These are phyloP conservation scores for Pardalotus punctatus DNA, from an alignment of 2,113 vertebrate genomes.

Conservation along the genomic window DNA sequence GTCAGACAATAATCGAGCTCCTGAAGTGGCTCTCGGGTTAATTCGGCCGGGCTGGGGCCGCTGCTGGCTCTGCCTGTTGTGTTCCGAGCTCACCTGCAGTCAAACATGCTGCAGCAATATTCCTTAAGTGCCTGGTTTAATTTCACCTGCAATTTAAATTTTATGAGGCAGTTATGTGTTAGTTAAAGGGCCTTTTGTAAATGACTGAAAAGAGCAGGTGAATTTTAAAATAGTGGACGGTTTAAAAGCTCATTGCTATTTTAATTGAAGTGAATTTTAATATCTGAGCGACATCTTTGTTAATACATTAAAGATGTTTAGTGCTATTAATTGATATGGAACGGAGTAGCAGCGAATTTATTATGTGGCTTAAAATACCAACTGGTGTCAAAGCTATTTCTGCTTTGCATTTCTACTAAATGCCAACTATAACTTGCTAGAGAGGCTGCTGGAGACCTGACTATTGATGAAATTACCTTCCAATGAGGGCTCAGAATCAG, in stretches of 20 bases:
- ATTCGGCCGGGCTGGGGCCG: neutral
- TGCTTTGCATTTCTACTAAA: conserved; percentile 59
- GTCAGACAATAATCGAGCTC: neutral
- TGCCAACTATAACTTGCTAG: conserved; percentile 60
- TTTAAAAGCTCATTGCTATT: conserved; percentile 46
- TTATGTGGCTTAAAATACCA: conserved; percentile 65
- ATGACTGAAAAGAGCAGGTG: conserved; percentile 42
- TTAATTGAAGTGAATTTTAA: conserved; percentile 66
- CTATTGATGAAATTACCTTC: conserved; percentile 24
- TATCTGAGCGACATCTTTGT: conserved; percentile 44
- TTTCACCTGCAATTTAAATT: neutral
- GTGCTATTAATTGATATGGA: conserved; percentile 68
- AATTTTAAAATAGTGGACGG: conserved; percentile 27
- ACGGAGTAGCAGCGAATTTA: conserved; percentile 66
- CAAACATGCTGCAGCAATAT: neutral
- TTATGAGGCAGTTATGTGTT: conserved; percentile 39
- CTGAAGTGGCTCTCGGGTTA: neutral
- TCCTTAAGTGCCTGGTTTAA: neutral
- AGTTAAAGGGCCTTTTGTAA: conserved; percentile 39
- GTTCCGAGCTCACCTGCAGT: neutral
- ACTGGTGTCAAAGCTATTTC: conserved; percentile 53
- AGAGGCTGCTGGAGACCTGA: conserved; percentile 1
- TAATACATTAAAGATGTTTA: conserved; percentile 66
- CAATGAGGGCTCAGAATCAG: neutral
- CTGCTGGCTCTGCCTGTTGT: neutral